Evolutionary conservation across 2,888 invertebrate genomes (phyloP).

Genomic region (Malthinus seriepunctatus): DNA sequence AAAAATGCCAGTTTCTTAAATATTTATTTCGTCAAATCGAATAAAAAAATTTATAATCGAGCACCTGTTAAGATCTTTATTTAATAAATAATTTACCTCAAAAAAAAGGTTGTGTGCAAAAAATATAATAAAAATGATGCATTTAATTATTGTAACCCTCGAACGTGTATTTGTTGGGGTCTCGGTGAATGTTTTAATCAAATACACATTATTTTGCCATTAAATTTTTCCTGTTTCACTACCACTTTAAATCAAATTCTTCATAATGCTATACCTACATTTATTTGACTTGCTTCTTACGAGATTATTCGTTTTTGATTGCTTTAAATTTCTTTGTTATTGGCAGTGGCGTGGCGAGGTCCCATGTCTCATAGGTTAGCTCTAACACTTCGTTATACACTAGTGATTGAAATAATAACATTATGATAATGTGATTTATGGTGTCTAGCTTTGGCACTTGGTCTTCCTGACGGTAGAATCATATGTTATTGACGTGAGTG

Average conservation of each 20-base stretch:
- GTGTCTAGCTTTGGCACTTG: no score
- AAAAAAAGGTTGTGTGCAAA: no score
- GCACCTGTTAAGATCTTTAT: no score
- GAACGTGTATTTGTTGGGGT: constrained; percentile 17
- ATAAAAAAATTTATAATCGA: no score
- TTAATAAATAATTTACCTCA: no score
- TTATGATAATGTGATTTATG: no score
- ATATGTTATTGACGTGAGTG: no score
- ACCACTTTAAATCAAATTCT: constrained; percentile 30
- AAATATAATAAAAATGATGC: constrained; percentile 21
- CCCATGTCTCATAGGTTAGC: no score
- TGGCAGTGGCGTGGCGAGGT: no score
- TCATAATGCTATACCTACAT: constrained; percentile 22
- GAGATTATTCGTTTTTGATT: constrained; percentile 27
- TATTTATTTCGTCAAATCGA: neutral
- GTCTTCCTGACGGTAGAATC: no score
- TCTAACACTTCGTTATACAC: no score
- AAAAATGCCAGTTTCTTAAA: neutral
- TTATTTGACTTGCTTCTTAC: constrained; percentile 20
- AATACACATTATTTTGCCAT: constrained; percentile 29
- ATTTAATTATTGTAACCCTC: constrained; percentile 23
- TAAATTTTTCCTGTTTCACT: constrained; percentile 27
- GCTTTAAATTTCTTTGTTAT: constrained; percentile 8
- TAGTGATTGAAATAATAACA: no score
- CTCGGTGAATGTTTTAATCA: constrained; percentile 25